A percentile compares a stretch with the other conserved stretches of the same genome.
These are phyloP conservation scores for Hyperoplus lanceolatus DNA, from an alignment of 2,797 vertebrate species.

Conservation along the genomic window DNA sequence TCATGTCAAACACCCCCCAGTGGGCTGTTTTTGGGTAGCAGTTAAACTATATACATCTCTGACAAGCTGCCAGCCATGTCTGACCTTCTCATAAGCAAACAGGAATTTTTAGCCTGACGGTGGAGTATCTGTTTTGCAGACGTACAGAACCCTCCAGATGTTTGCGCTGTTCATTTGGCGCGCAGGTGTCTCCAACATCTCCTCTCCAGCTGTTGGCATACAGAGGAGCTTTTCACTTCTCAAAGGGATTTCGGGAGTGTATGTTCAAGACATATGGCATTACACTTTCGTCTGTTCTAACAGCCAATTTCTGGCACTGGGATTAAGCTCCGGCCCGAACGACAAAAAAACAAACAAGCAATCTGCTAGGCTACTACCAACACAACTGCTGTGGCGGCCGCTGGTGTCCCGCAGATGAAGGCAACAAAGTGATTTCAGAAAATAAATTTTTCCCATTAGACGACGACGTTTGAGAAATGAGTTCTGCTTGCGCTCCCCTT, in stretches of 20 bases:
- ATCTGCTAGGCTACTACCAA: slow-evolving; percentile 77
- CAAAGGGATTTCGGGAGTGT: slow-evolving; percentile 79
- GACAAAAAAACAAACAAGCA: slow-evolving; percentile 80
- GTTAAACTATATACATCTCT: slow-evolving; percentile 72
- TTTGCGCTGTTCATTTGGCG: slow-evolving; percentile 84
- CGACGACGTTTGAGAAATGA: slow-evolving; percentile 49
- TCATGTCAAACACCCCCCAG: slow-evolving; percentile 72
- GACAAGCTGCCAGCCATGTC: slow-evolving; percentile 78
- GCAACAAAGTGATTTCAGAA: slow-evolving; percentile 38
- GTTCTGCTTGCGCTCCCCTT: slow-evolving; percentile 33
- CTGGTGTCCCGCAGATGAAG: slow-evolving; percentile 51
- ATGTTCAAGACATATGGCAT: slow-evolving; percentile 81
- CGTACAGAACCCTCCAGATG: slow-evolving; percentile 83
- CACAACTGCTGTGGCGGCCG: slow-evolving; percentile 16
- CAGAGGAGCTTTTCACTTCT: slow-evolving; percentile 69
- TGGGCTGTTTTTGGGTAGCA: slow-evolving; percentile 58
- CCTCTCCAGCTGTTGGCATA: slow-evolving; percentile 84
- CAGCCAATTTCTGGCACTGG: slow-evolving; percentile 76
- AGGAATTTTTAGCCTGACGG: slow-evolving; percentile 73
- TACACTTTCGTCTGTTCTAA: slow-evolving; percentile 82
- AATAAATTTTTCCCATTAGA: slow-evolving; percentile 35
- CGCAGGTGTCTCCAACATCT: slow-evolving; percentile 86
- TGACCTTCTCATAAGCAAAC: slow-evolving; percentile 69
- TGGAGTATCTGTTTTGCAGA: slow-evolving; percentile 67
- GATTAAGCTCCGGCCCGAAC: slow-evolving; percentile 74